These are phyloP conservation scores for Formicarius rufipectus DNA, from an alignment of 2,113 vertebrate genomes.

Conservation along the genomic window DNA sequence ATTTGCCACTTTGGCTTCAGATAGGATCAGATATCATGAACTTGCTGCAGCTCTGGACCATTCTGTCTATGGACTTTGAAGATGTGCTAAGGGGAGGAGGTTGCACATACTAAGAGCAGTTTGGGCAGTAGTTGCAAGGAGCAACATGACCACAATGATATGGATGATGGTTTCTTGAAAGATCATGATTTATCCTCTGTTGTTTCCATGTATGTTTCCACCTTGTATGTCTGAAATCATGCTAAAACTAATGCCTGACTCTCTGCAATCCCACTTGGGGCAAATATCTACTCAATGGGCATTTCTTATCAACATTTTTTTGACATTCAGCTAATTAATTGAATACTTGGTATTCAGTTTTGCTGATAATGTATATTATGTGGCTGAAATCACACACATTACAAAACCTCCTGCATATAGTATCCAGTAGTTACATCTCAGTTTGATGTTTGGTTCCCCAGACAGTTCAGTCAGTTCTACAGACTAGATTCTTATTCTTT, in stretches of 20 bases:
- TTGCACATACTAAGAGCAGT: rapidly evolving
- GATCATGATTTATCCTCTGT: background rate
- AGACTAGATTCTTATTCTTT: background rate
- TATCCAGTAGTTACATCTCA: background rate
- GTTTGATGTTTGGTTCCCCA: background rate
- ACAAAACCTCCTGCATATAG: background rate
- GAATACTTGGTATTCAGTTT: background rate
- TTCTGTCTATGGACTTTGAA: background rate
- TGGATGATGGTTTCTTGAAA: background rate
- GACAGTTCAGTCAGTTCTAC: background rate
- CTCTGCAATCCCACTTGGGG: background rate
- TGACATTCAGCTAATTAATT: background rate
- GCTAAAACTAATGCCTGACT: background rate
- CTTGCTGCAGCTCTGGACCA: rapidly evolving
- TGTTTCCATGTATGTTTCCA: background rate
- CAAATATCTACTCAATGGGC: background rate
- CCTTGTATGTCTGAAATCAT: background rate
- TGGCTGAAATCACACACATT: rapidly evolving
- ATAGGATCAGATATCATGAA: rapidly evolving
- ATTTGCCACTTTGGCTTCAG: background rate
- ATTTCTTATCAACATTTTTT: background rate
- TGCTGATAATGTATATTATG: background rate
- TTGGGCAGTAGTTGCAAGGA: background rate
- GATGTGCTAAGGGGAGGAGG: background rate
- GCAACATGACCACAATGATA: background rate